phyloP scores from a whole-genome alignment of 2,113 vertebrate genomes.

The Candoia aspera region DNA sequence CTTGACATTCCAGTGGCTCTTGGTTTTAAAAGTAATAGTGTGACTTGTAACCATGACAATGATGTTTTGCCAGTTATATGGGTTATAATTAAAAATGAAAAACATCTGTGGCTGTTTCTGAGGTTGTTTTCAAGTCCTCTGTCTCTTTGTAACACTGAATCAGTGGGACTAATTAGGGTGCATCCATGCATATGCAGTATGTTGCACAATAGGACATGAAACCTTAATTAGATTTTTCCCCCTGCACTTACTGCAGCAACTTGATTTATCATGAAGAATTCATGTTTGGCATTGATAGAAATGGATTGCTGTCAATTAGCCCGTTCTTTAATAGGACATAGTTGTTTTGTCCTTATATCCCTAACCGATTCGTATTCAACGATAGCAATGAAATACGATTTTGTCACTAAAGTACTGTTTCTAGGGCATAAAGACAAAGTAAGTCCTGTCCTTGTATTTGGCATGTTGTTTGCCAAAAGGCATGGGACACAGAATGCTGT shows the following conservation, averaged over 20 bases:
- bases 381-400: not conserved
- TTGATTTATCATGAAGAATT: conserved; percentile 29
- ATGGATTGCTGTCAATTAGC: conserved; percentile 23
- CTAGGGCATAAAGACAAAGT: not conserved
- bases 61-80: conserved; percentile 11
- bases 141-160: conserved; percentile 17
- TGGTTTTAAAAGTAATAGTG: conserved; percentile 10
- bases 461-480: not conserved
- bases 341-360: conserved; percentile 1
- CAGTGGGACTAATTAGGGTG: conserved; percentile 35
- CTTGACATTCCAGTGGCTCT: not conserved
- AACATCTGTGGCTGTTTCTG: conserved; percentile 26
- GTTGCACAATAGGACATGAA: conserved; percentile 11
- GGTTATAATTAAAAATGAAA: conserved; percentile 35
- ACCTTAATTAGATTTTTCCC: conserved; percentile 14
- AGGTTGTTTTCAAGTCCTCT: conserved; percentile 25
- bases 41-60: conserved; percentile 27
- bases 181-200: conserved; percentile 10
- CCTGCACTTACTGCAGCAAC: not conserved
- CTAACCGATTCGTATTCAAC: not conserved
- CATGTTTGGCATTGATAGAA: not conserved
- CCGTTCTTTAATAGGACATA: not conserved
- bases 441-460: not conserved
- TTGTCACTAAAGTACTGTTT: not conserved
- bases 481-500: not conserved